These are phyloP conservation scores for Procambarus clarkii DNA, from an alignment of 1,140 invertebrate genomes.

Conservation along the genomic window DNA sequence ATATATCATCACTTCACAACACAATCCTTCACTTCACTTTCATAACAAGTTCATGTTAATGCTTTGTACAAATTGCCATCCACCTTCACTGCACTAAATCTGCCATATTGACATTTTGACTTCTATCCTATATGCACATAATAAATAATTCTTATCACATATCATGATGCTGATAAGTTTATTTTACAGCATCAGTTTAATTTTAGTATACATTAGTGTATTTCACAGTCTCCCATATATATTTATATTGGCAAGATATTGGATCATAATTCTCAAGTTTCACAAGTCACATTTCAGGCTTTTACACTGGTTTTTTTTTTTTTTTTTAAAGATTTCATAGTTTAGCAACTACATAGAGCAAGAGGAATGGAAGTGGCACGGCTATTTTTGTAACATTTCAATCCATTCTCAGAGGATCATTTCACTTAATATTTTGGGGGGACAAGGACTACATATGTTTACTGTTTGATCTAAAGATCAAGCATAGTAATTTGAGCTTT, in stretches of 20 bases:
- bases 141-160: conserved; percentile 14
- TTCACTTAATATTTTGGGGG: background rate
- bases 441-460: background rate
- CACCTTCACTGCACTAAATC: background rate
- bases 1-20: background rate
- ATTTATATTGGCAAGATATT: background rate
- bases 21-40: background rate
- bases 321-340: background rate
- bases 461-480: too few relatives aligned
- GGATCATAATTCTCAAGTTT: background rate
- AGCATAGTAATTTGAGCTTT: background rate
- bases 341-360: background rate
- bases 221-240: background rate
- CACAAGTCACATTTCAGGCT: background rate
- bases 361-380: background rate
- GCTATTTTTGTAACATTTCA: background rate
- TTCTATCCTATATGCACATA: background rate
- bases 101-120: background rate
- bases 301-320: background rate
- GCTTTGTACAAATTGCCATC: conserved; percentile 9
- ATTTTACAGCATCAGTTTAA: background rate
- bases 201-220: conserved; percentile 1
- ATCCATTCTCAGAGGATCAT: background rate
- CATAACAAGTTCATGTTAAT: background rate
- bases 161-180: background rate